Percentiles rank a stretch among this genome's conserved stretches.
Evolutionary conservation across 1,140 invertebrate species (phyloP).

Genomic region (Nephila pilipes): DNA sequence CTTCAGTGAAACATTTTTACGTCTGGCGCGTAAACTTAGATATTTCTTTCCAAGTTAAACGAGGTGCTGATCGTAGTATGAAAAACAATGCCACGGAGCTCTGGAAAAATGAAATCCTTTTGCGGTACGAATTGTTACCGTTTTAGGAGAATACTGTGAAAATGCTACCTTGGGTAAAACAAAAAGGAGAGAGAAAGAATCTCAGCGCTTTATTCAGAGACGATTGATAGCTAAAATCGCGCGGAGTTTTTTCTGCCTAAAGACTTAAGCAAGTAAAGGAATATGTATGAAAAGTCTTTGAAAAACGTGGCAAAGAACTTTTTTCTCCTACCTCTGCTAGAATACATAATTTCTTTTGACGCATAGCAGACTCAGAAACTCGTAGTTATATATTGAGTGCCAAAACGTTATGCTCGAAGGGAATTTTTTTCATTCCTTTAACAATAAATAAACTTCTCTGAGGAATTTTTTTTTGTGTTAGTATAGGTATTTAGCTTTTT

Average conservation of each 20-base stretch:
- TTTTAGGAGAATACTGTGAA: conserved; percentile 50
- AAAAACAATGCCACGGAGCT: not conserved
- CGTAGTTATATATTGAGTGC: conserved; percentile 55
- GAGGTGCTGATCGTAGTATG: not conserved
- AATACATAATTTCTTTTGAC: conserved; percentile 50
- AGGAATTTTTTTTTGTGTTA: no score
- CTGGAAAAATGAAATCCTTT: conserved; percentile 22
- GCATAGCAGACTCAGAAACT: conserved; percentile 10
- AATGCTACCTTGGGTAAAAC: not conserved
- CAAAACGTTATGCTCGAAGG: conserved; percentile 42
- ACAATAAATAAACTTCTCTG: not conserved
- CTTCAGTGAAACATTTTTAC: no score
- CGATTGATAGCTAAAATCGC: conserved; percentile 57
- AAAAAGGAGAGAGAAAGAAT: conserved; percentile 23
- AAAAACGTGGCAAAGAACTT: conserved; percentile 15
- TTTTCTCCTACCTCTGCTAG: not conserved
- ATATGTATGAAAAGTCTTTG: conserved; percentile 34
- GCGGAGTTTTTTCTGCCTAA: conserved; percentile 3
- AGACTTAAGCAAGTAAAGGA: conserved; percentile 44
- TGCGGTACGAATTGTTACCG: conserved; percentile 22
- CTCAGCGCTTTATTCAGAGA: conserved; percentile 37
- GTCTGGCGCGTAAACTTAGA: not conserved
- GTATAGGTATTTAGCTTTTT: no score
- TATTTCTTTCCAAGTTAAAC: not conserved
- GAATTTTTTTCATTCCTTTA: conserved; percentile 18